These are phyloP conservation scores for Terrapene triunguis DNA, from an alignment of 2,113 vertebrate genomes.

Conservation along the genomic window DNA sequence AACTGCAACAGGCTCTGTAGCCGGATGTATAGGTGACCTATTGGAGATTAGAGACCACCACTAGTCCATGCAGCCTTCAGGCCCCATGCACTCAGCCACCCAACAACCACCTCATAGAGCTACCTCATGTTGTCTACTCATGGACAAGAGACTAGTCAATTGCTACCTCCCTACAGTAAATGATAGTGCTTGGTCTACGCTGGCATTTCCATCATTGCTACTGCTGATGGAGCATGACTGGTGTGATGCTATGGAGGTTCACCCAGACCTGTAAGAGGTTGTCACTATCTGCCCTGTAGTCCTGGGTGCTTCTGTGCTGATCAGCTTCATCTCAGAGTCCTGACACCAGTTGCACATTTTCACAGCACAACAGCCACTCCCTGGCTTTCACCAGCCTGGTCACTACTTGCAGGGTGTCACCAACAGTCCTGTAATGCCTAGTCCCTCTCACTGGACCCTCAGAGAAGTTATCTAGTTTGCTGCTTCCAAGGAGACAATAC, in stretches of 20 bases:
- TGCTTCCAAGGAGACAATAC: neutral
- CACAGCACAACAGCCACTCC: neutral
- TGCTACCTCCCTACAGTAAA: accelerated
- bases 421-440: neutral
- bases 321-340: neutral
- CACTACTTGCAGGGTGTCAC: neutral
- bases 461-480: neutral
- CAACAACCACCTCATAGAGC: neutral
- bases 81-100: neutral
- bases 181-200: neutral
- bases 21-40: neutral
- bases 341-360: neutral
- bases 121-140: neutral
- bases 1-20: neutral
- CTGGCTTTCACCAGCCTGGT: neutral
- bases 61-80: neutral
- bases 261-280: neutral
- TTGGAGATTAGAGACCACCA: neutral
- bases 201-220: accelerated
- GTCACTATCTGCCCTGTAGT: neutral
- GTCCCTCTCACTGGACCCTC: neutral
- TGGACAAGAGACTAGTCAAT: neutral
- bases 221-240: neutral
- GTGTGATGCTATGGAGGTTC: neutral
- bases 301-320: neutral